These are phyloP conservation scores for Philereme vetulata DNA, from an alignment of 2,888 invertebrate species.

Conservation along the genomic window DNA sequence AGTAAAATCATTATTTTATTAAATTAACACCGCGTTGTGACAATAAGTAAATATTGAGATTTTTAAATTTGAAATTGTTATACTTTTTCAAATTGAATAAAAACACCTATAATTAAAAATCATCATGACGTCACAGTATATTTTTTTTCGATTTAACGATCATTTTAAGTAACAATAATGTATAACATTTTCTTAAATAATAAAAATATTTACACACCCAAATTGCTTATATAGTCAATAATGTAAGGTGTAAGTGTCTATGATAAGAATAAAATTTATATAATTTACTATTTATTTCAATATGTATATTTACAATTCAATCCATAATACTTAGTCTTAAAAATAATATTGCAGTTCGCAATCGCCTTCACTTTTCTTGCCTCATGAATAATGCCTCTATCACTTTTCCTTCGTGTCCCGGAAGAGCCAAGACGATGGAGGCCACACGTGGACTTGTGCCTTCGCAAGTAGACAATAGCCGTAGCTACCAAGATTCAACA, in stretches of 20 bases:
- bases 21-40: no score
- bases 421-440: slow-evolving; percentile 27
- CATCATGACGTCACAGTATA: slow-evolving; percentile 59
- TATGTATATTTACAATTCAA: slow-evolving; percentile 68
- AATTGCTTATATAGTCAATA: slow-evolving; percentile 72
- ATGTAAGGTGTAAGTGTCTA: slow-evolving; percentile 19
- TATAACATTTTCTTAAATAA: slow-evolving; percentile 58
- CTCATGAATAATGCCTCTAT: slow-evolving; percentile 35
- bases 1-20: no score
- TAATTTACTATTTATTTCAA: slow-evolving; percentile 52
- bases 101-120: slow-evolving; percentile 14
- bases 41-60: no score
- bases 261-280: slow-evolving; percentile 52
- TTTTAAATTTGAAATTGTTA: no score
- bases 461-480: neutral
- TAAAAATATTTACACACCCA: slow-evolving; percentile 73
- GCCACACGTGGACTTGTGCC: slow-evolving; percentile 16
- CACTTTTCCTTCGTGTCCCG: slow-evolving; percentile 27
- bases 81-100: no score
- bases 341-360: slow-evolving; percentile 79
- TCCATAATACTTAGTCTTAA: slow-evolving; percentile 68
- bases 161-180: slow-evolving; percentile 75
- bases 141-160: slow-evolving; percentile 67
- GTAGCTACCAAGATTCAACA: neutral
- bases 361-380: slow-evolving; percentile 56